These are phyloP conservation scores for Nineta flava DNA, from an alignment of 2,888 invertebrate species.

Conservation along the genomic window DNA sequence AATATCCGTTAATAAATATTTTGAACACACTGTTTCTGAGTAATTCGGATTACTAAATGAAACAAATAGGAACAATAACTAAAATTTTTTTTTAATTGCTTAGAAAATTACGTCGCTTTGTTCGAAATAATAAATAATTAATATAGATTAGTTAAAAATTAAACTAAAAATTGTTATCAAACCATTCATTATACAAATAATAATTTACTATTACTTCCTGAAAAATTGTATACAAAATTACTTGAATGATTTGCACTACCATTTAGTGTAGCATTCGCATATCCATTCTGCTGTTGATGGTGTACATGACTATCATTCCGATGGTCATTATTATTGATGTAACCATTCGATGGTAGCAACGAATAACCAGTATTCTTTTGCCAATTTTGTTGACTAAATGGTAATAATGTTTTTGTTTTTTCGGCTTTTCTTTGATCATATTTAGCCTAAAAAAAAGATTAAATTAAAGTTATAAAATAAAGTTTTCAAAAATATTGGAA, in stretches of 20 bases:
- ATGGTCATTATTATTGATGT: constrained; percentile 8
- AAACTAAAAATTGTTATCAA: background rate
- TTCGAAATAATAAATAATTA: too few species aligned
- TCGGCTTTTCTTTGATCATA: constrained; percentile 43
- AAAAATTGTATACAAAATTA: constrained; percentile 18
- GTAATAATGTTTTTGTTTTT: constrained; percentile 35
- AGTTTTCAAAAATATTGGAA: too few species aligned
- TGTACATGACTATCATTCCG: constrained; percentile 16
- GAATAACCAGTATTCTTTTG: constrained; percentile 52
- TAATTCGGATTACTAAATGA: too few species aligned
- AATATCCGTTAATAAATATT: too few species aligned
- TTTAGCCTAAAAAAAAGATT: constrained; percentile 39
- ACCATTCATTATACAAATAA: constrained; percentile 17
- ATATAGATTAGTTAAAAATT: background rate
- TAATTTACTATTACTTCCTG: constrained; percentile 22
- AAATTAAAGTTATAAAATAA: too few species aligned
- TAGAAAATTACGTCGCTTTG: too few species aligned
- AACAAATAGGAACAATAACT: too few species aligned
- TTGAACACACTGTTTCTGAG: too few species aligned
- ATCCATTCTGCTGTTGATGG: background rate
- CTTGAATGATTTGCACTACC: constrained; percentile 12
- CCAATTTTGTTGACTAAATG: constrained; percentile 29
- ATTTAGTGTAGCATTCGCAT: constrained; percentile 11
- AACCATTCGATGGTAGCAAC: constrained; percentile 26
- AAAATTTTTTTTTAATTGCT: too few species aligned